phyloP scores from a whole-genome alignment of 2,113 vertebrate genomes.

The Mellivora capensis region DNA sequence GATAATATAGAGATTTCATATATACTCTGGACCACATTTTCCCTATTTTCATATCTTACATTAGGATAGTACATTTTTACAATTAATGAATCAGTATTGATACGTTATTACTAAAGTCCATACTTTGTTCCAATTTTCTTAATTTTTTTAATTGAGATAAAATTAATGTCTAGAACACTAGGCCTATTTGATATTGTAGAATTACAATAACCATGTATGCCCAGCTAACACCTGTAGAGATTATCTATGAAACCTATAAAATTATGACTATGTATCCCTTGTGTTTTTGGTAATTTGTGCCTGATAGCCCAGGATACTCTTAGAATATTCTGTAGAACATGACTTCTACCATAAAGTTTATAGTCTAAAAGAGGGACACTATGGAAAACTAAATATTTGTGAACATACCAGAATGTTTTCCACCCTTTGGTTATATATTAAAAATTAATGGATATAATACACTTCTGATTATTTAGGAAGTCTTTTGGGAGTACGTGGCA shows the following conservation, averaged over 20 bases:
- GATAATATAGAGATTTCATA: background rate
- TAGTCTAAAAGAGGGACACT: background rate
- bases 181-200: constrained; percentile 56
- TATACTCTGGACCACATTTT: background rate
- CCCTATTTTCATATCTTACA: background rate
- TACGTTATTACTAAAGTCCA: background rate
- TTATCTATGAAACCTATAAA: background rate
- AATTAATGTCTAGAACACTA: constrained; percentile 81
- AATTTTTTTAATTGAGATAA: background rate
- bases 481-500: background rate
- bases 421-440: background rate
- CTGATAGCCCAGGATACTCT: background rate
- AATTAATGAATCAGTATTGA: background rate
- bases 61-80: background rate
- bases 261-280: background rate
- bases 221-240: background rate
- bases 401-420: background rate
- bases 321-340: background rate
- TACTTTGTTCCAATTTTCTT: background rate
- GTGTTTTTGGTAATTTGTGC: background rate
- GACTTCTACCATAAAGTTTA: background rate
- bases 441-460: background rate
- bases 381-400: background rate
- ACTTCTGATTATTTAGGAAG: background rate
- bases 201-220: background rate